These are phyloP conservation scores for Neodiprion fabricii DNA, from an alignment of 1,140 invertebrate species.

Conservation along the genomic window DNA sequence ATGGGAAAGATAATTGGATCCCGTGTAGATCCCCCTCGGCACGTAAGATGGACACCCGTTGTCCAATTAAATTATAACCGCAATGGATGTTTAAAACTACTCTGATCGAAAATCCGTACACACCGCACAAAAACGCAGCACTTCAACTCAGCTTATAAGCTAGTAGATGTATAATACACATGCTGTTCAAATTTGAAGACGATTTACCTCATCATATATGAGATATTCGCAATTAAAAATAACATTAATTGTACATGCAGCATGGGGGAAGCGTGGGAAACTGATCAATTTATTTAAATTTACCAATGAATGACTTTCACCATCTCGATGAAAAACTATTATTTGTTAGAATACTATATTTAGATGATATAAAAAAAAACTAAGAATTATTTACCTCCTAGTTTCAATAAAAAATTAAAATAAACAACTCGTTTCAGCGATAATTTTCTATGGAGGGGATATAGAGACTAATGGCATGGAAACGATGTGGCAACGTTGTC, in stretches of 20 bases:
- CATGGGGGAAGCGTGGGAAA: conserved; percentile 20
- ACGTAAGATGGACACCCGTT: too few species aligned
- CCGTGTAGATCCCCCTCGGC: too few species aligned
- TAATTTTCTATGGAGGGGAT: too few species aligned
- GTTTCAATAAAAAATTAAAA: neutral
- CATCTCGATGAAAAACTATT: conserved; percentile 9
- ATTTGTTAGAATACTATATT: conserved; percentile 8
- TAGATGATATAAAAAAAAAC: conserved; percentile 5
- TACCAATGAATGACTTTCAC: neutral
- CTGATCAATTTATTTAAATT: conserved; percentile 6
- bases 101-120: too few species aligned
- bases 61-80: too few species aligned
- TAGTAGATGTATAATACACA: neutral
- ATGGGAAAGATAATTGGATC: too few species aligned
- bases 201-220: conserved; percentile 6
- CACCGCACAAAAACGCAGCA: too few species aligned
- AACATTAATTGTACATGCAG: conserved; percentile 6
- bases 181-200: conserved; percentile 8
- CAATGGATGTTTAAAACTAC: too few species aligned
- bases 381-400: conserved; percentile 6
- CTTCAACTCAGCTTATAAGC: neutral
- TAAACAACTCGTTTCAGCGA: too few species aligned
- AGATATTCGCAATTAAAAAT: conserved; percentile 14
- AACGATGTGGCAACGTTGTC: too few species aligned
- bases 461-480: too few species aligned